Evolutionary conservation across 2,888 invertebrate species (phyloP), one percentile per base, ranked within the genome.

Genomic region (Eupithecia vulgata): DNA sequence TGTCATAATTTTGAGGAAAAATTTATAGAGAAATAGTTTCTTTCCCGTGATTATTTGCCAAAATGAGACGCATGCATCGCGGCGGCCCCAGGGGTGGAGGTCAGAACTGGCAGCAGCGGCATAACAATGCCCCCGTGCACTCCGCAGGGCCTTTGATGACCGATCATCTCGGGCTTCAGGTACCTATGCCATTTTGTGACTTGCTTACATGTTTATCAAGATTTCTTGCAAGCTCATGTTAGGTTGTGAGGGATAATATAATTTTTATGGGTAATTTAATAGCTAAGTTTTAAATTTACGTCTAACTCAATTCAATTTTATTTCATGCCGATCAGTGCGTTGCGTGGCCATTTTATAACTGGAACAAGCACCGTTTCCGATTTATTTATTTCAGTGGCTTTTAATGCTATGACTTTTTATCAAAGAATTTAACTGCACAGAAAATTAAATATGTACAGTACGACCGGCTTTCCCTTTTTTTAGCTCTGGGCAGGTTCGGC

Each of bases 11-110:
- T 57, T 57, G 30, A 15, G 61, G 17, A 17, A 61, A 61, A 34
- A 21, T 21, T 0, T n/a, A 48, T 8, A 17, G 7, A 61, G 5
- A 34, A 34, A 6, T 40, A 5, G 57, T 68, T 40, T 37, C n/a
- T 21, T 64, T 68, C 25, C 35, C 17, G n/a, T 25, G 21, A 5
- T 25, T 42, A 25, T 6, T 68, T 71, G 21, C 48, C 13, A 78
- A 67, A 76, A 79, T 79, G 79, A 78, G 73, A 69, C 76, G 79
- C 45, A 77, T 71, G 21, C 5, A 21, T 30, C 69, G 66, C n/a
- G 74, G 74, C 13, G 74, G 75, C n/a, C 5, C 48, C 4, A 70
- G 75, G 6, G 73, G 70, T 13, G 25, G 37, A 37, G 25, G 59
- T 5, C 71, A 68, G 13, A 45, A n/a, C 30, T 75, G 76, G 70